Evolutionary conservation across 2,888 invertebrate species (phyloP).

Genomic region (Ectobius pallidus): DNA sequence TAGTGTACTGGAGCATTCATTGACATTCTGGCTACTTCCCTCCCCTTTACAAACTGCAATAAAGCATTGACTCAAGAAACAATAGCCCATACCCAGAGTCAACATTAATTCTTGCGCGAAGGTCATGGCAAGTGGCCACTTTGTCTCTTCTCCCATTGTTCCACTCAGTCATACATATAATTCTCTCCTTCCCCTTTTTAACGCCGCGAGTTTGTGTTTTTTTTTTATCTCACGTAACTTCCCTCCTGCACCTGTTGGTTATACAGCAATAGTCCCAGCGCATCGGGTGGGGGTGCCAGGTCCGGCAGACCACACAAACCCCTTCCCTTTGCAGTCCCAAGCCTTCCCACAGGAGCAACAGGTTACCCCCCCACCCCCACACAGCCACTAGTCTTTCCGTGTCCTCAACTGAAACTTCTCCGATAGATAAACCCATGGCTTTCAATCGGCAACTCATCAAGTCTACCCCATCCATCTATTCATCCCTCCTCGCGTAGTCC

Average conservation of each 20-base stretch:
- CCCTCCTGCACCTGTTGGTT: background rate
- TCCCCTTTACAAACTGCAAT: too few species aligned
- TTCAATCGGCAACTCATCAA: conserved; percentile 14
- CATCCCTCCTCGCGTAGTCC: background rate
- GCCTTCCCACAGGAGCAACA: conserved; percentile 12
- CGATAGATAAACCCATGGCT: conserved; percentile 7
- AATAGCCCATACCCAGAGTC: background rate
- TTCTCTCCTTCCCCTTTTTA: background rate
- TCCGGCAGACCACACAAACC: conserved; percentile 9
- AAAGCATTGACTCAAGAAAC: too few species aligned
- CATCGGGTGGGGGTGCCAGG: background rate
- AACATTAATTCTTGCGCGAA: background rate
- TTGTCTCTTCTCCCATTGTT: background rate
- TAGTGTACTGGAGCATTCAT: too few species aligned
- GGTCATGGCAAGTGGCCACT: background rate
- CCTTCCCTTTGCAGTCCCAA: background rate
- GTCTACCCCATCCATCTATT: conserved; percentile 2
- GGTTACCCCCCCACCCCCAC: background rate
- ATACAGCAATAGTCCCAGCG: background rate
- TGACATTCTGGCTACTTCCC: too few species aligned
- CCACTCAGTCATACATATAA: background rate
- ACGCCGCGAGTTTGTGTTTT: background rate
- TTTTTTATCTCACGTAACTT: background rate
- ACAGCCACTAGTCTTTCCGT: conserved; percentile 2
- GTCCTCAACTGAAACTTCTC: conserved; percentile 13